Conservation (phyloP, 2,797 vertebrate species). For the Cercopithecus hamlyni region DNA sequence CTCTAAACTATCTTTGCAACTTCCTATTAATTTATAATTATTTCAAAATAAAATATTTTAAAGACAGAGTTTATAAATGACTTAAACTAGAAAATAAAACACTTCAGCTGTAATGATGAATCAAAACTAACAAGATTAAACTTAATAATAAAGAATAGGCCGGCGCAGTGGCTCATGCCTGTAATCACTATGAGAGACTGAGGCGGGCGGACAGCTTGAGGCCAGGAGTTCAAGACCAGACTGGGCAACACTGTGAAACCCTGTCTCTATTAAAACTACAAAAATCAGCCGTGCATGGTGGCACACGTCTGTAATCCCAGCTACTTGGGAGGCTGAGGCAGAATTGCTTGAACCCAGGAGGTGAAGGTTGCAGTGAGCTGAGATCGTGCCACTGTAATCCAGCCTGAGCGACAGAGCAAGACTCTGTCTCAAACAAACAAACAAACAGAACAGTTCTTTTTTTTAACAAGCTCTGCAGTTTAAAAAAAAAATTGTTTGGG, state of each 20-base stretch:
- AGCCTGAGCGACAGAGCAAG: background rate
- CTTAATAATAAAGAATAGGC: background rate
- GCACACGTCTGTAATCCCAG: background rate
- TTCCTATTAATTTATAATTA: too few relatives aligned
- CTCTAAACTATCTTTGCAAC: too few relatives aligned
- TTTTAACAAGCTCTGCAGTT: background rate
- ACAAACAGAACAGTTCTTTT: background rate
- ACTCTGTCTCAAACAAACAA: background rate
- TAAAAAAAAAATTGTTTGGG: background rate
- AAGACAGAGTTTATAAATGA: background rate
- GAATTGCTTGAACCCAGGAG: background rate
- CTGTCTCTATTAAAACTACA: background rate
- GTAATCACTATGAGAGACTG: background rate
- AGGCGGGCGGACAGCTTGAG: fast-evolving
- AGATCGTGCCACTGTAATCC: background rate
- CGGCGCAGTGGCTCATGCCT: background rate
- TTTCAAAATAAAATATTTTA: background rate
- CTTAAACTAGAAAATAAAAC: background rate
- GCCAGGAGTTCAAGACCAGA: background rate
- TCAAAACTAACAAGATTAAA: background rate
- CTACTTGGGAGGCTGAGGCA: background rate
- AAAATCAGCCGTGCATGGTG: background rate
- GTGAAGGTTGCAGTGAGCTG: background rate
- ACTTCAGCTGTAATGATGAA: background rate
- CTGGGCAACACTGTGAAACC: background rate